Conservation (phyloP, 2,888 invertebrate species). For the Hartigia nigra region DNA sequence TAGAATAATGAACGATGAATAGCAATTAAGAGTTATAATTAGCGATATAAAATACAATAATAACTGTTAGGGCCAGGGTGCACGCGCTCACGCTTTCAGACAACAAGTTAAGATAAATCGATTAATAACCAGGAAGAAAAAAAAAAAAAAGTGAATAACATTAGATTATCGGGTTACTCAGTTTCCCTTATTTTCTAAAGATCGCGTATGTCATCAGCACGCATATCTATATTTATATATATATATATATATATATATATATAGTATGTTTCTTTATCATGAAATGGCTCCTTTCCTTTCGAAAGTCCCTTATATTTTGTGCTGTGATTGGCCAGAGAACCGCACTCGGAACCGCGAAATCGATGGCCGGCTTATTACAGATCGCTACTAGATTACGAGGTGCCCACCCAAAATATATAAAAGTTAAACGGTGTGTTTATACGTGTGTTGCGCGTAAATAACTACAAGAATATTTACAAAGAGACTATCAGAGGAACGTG, state of each 20-base stretch:
- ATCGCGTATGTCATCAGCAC: too few relatives aligned
- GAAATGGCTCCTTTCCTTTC: neutral
- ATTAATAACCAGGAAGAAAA: conserved; percentile 23
- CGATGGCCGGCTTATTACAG: neutral
- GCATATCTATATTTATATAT: too few relatives aligned
- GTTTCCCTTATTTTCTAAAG: neutral
- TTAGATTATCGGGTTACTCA: neutral
- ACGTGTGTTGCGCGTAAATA: neutral
- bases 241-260: too few relatives aligned
- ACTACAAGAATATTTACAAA: neutral
- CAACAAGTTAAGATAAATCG: conserved; percentile 26
- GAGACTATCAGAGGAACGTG: neutral
- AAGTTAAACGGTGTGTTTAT: neutral
- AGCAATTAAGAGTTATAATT: conserved; percentile 22
- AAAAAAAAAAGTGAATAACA: neutral
- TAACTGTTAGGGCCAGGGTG: conserved; percentile 41
- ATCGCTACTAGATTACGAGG: neutral
- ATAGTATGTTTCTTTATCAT: neutral
- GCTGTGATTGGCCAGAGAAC: neutral
- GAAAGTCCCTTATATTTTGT: neutral
- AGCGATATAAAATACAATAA: conserved; percentile 42
- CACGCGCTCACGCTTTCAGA: conserved; percentile 35
- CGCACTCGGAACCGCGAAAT: neutral
- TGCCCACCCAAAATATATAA: neutral
- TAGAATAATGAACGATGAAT: conserved; percentile 14